These are phyloP conservation scores for Apamea epomidion DNA, from an alignment of 2,888 invertebrate genomes.

Conservation along the genomic window DNA sequence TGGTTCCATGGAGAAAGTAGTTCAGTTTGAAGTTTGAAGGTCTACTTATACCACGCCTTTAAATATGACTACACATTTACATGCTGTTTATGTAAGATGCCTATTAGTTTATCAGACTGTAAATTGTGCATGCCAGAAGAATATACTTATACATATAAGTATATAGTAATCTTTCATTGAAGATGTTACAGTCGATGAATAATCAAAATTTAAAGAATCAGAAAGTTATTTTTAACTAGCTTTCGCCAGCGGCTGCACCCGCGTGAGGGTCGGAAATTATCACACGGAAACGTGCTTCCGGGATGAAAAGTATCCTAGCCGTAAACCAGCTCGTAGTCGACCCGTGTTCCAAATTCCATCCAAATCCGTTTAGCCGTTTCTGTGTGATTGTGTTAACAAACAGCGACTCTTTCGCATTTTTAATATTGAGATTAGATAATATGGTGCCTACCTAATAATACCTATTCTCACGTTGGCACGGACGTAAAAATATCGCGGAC, in stretches of 20 bases:
- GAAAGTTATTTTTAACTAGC: neutral
- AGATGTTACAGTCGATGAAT: slow-evolving; percentile 32
- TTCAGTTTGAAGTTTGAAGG: neutral
- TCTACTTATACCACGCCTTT: neutral
- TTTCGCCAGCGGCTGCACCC: neutral
- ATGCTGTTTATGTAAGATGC: neutral
- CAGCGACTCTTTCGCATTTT: too few species aligned
- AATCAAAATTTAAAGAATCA: neutral
- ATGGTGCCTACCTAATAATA: too few species aligned
- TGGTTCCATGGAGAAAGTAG: neutral
- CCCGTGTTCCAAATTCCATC: neutral
- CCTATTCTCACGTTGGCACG: too few species aligned
- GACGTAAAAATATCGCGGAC: too few species aligned
- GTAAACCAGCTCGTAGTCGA: neutral
- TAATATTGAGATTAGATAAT: too few species aligned
- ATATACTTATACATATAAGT: neutral
- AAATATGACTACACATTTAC: neutral
- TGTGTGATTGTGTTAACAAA: neutral
- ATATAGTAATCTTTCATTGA: neutral
- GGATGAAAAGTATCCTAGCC: neutral
- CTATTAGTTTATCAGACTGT: slow-evolving; percentile 30
- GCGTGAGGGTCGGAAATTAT: neutral
- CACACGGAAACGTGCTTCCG: neutral
- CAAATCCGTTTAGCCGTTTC: neutral
- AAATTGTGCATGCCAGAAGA: slow-evolving; percentile 35